A percentile compares a stretch with the other conserved stretches of the same genome.
These are phyloP conservation scores for Dolichoris vasculosae DNA, from an alignment of 1,140 invertebrate species.

Conservation along the genomic window DNA sequence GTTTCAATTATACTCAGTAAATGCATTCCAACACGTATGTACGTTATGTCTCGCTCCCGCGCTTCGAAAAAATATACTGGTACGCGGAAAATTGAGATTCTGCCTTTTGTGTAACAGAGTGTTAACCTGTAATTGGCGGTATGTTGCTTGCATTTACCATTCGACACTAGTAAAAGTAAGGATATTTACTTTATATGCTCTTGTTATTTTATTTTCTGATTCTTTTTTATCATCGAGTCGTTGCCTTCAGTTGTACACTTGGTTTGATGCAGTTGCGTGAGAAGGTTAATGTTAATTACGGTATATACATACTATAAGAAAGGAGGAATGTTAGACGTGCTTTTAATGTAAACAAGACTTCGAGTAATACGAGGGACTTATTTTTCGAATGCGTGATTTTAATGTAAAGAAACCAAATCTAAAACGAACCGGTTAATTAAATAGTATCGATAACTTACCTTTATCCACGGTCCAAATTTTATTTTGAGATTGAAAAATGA, in stretches of 20 bases:
- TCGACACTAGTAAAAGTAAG: background rate
- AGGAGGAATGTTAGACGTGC: background rate
- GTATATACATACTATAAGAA: background rate
- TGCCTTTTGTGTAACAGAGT: constrained; percentile 25
- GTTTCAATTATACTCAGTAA: constrained; percentile 18
- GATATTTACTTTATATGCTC: background rate
- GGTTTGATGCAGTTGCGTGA: background rate
- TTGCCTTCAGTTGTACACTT: background rate
- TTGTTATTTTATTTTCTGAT: background rate
- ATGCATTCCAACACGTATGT: background rate
- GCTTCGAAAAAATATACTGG: background rate
- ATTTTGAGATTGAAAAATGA: no score
- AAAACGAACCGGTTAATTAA: background rate
- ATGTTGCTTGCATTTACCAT: background rate
- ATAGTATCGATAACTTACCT: background rate
- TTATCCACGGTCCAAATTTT: no score
- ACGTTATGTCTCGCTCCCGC: constrained; percentile 10
- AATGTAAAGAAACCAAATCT: background rate
- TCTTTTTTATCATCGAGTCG: background rate
- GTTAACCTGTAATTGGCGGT: constrained; percentile 21
- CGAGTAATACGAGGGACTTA: background rate
- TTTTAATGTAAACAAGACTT: background rate
- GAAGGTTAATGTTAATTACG: constrained; percentile 3
- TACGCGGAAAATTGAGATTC: constrained; percentile 19
- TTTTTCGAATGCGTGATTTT: background rate